A percentile compares a stretch with the other conserved stretches of the same genome.
Evolutionary conservation across 1,140 invertebrate species (phyloP).

Genomic region (Mya arenaria): DNA sequence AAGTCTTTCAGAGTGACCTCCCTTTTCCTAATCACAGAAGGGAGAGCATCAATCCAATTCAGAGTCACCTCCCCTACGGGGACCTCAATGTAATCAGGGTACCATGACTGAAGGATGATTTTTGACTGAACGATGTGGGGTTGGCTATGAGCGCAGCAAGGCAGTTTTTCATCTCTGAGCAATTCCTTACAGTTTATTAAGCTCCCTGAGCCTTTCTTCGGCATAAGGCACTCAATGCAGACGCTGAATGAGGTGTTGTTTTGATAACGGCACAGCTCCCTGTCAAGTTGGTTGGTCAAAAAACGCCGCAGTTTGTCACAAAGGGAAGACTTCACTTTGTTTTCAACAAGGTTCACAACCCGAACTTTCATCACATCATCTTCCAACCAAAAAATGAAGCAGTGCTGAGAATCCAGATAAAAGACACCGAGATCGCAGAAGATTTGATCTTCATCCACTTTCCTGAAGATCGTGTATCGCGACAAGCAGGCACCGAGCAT

Average conservation of each 20-base stretch:
- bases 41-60: slow-evolving; percentile 31
- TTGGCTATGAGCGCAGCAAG: slow-evolving; percentile 32
- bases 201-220: background rate
- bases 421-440: slow-evolving; percentile 39
- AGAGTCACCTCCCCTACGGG: background rate
- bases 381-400: slow-evolving; percentile 15
- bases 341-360: slow-evolving; percentile 38
- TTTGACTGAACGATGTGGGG: slow-evolving; percentile 28
- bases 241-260: slow-evolving; percentile 38
- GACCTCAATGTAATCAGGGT: slow-evolving; percentile 42
- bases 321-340: slow-evolving; percentile 23
- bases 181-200: slow-evolving; percentile 47
- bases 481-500: slow-evolving; percentile 47
- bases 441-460: background rate
- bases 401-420: slow-evolving; percentile 38
- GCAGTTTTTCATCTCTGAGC: slow-evolving; percentile 37
- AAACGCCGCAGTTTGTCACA: slow-evolving; percentile 50
- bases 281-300: slow-evolving; percentile 16
- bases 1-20: slow-evolving; percentile 40
- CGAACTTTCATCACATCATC: slow-evolving; percentile 22
- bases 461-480: background rate
- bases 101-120: slow-evolving; percentile 26
- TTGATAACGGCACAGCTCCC: slow-evolving; percentile 42
- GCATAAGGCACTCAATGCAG: slow-evolving; percentile 25
- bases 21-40: slow-evolving; percentile 17